Conservation (phyloP, 2,888 invertebrate genomes). For the Gisinianus flammeolus region DNA sequence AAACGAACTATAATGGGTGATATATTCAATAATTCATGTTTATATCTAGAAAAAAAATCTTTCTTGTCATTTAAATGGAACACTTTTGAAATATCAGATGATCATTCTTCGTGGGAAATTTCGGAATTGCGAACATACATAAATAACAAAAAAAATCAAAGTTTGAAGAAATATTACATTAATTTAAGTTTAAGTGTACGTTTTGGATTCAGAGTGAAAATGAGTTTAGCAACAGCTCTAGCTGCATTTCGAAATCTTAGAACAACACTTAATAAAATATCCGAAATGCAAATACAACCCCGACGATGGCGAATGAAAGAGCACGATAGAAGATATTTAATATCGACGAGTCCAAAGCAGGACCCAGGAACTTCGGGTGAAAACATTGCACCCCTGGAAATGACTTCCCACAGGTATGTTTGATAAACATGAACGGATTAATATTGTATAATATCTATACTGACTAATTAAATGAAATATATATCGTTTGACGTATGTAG, state of each 20-base stretch:
- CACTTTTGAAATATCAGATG: too few relatives aligned
- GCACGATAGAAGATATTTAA: constrained; percentile 61
- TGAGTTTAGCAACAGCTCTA: constrained; percentile 27
- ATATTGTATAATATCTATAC: background rate
- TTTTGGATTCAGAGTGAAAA: too few relatives aligned
- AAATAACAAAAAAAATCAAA: too few relatives aligned
- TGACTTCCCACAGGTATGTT: constrained; percentile 61
- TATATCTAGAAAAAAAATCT: too few relatives aligned
- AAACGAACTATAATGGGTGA: too few relatives aligned
- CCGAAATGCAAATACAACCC: constrained; percentile 15
- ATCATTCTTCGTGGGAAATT: too few relatives aligned
- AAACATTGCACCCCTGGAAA: constrained; percentile 71
- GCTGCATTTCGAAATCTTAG: constrained; percentile 21
- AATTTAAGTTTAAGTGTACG: too few relatives aligned
- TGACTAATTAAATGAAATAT: background rate
- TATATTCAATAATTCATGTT: too few relatives aligned
- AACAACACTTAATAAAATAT: background rate
- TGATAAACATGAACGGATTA: background rate
- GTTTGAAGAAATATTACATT: too few relatives aligned
- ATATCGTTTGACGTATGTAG: constrained; percentile 59
- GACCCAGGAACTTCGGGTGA: constrained; percentile 84
- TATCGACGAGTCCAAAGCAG: constrained; percentile 61
- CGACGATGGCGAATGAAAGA: constrained; percentile 54
- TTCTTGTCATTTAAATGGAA: too few relatives aligned
- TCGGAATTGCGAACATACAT: too few relatives aligned